phyloP scores from a whole-genome alignment of 2,888 invertebrate genomes.

The Phyllotreta cruciferae region DNA sequence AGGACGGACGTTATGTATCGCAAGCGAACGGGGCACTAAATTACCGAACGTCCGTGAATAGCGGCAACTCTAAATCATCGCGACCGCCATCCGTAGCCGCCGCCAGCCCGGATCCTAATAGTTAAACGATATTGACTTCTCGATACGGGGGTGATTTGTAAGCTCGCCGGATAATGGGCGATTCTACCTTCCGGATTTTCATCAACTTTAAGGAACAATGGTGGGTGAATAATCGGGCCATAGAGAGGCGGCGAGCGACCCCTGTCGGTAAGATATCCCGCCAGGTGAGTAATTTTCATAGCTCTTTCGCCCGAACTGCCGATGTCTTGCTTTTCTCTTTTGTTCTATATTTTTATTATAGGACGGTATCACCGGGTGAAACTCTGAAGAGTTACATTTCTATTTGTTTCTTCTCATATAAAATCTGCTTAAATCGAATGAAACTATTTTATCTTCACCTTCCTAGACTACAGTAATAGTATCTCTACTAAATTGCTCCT shows the following conservation, averaged over 20 bases:
- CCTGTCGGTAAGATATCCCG: constrained; percentile 42
- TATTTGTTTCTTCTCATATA: not conserved
- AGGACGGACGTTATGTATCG: constrained; percentile 32
- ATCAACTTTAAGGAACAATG: constrained; percentile 53
- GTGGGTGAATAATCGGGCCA: constrained; percentile 52
- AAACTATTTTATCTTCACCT: no score
- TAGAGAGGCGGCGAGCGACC: constrained; percentile 46
- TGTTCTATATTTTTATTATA: constrained; percentile 11
- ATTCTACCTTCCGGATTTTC: constrained; percentile 49
- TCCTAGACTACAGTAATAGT: no score
- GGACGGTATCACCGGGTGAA: not conserved
- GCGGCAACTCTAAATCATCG: constrained; percentile 56
- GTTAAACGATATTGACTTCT: constrained; percentile 57
- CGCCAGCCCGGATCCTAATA: constrained; percentile 49
- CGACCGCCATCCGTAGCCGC: constrained; percentile 34
- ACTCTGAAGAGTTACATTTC: not conserved
- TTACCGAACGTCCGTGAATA: constrained; percentile 55
- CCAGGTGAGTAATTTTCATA: constrained; percentile 38
- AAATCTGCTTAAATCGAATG: not conserved
- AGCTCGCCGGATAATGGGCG: constrained; percentile 50
- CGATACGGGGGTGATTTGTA: constrained; percentile 52
- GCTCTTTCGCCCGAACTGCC: constrained; percentile 17
- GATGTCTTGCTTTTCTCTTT: constrained; percentile 15
- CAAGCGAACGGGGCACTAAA: constrained; percentile 25
- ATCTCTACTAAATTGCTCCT: no score